phyloP scores from a whole-genome alignment of 2,113 vertebrate genomes.

The Microcebus ravelobensis region DNA sequence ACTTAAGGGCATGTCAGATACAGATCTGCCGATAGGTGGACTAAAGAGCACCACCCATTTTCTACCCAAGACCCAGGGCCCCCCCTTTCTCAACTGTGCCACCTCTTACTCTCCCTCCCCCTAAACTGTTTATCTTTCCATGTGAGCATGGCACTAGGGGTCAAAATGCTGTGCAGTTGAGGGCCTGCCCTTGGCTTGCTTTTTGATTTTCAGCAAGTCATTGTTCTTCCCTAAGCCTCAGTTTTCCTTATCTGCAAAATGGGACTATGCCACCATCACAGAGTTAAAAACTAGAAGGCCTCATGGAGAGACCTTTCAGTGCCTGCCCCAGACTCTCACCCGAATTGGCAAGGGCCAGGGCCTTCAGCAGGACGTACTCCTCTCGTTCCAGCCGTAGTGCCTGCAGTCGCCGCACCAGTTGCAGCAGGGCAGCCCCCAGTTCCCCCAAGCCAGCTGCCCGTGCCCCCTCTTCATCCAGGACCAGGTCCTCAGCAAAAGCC shows the following conservation, averaged over 20 bases:
- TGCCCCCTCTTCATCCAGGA: slow-evolving; percentile 93
- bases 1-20: neutral
- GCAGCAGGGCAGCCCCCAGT: slow-evolving; percentile 91
- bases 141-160: neutral
- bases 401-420: slow-evolving; percentile 92
- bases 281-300: neutral
- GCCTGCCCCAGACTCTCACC: slow-evolving; percentile 78
- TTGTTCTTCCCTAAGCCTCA: neutral
- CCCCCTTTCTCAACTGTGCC: neutral
- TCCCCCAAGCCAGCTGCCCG: slow-evolving; percentile 92
- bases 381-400: slow-evolving; percentile 91
- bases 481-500: slow-evolving; percentile 94
- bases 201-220: neutral
- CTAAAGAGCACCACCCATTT: neutral
- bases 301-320: neutral
- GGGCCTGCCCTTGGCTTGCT: neutral
- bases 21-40: neutral
- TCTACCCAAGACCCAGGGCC: neutral
- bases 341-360: slow-evolving; percentile 93
- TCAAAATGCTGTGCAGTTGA: neutral
- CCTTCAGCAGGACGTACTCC: slow-evolving; percentile 94
- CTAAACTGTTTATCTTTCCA: neutral
- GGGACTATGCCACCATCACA: neutral
- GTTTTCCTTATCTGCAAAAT: neutral
- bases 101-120: too few relatives aligned